Conservation (phyloP, 2,888 invertebrate genomes). For the Ypsolopha sequella region DNA sequence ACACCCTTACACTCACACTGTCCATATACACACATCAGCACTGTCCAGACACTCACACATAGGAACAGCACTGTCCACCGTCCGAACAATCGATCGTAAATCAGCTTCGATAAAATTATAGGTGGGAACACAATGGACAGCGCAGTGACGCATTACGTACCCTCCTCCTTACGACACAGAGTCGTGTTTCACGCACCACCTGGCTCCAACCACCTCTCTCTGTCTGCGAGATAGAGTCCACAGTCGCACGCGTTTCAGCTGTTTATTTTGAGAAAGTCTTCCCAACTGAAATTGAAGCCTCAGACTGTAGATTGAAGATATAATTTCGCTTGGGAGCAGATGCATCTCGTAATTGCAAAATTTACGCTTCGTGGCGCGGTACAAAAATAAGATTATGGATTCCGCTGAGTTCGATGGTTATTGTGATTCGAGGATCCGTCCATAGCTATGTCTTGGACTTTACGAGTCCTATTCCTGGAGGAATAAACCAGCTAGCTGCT, state of each 20-base stretch:
- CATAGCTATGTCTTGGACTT: constrained; percentile 63
- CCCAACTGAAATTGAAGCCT: constrained; percentile 33
- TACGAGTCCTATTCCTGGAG: constrained; percentile 66
- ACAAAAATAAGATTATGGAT: constrained; percentile 72
- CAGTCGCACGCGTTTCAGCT: constrained; percentile 63
- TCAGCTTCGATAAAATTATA: constrained; percentile 71
- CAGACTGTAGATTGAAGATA: constrained; percentile 29
- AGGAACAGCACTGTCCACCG: constrained; percentile 48
- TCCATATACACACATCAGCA: constrained; percentile 15
- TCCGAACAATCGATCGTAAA: constrained; percentile 69
- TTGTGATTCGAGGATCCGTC: constrained; percentile 71
- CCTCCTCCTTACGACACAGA: constrained; percentile 48
- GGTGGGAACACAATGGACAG: constrained; percentile 67
- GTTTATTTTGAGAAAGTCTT: constrained; percentile 59
- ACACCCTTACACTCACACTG: constrained; percentile 41
- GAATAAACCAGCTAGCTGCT: constrained; percentile 14
- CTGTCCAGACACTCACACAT: constrained; percentile 8
- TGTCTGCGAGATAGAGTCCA: constrained; percentile 64
- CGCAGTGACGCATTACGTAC: constrained; percentile 47
- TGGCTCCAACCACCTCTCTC: constrained; percentile 31
- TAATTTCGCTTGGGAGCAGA: constrained; percentile 30
- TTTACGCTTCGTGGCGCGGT: constrained; percentile 69
- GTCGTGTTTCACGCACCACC: constrained; percentile 54
- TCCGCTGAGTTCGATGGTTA: constrained; percentile 67
- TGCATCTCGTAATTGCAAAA: constrained; percentile 63